A percentile compares a stretch with the other conserved stretches of the same genome.
These are phyloP conservation scores for Iselma pallidipennis DNA, from an alignment of 2,888 invertebrate species.

Conservation along the genomic window DNA sequence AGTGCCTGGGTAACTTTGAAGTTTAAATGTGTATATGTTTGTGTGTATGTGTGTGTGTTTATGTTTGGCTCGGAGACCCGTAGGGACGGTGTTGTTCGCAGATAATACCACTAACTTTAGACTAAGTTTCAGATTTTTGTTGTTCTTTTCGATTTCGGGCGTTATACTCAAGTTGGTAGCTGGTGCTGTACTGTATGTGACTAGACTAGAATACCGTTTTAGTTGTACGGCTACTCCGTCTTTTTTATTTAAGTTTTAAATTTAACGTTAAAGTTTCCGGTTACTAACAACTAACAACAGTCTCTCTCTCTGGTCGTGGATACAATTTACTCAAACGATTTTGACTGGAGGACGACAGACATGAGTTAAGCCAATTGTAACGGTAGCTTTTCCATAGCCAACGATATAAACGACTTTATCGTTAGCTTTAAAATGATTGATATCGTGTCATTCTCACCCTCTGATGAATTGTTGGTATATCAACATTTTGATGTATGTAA, in stretches of 20 bases:
- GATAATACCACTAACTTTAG: slow-evolving; percentile 49
- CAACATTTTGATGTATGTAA: slow-evolving; percentile 11
- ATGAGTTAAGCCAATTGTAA: background rate
- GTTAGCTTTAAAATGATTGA: slow-evolving; percentile 7
- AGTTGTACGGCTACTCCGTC: slow-evolving; percentile 30
- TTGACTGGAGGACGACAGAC: background rate
- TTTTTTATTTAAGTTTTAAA: slow-evolving; percentile 33
- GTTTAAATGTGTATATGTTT: slow-evolving; percentile 16
- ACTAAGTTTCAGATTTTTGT: slow-evolving; percentile 48
- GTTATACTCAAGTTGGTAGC: slow-evolving; percentile 43
- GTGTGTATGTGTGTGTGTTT: slow-evolving; percentile 20
- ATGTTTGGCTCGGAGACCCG: slow-evolving; percentile 41
- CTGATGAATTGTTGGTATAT: slow-evolving; percentile 7
- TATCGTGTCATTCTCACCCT: slow-evolving; percentile 5
- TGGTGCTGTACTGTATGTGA: slow-evolving; percentile 39
- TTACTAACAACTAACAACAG: background rate
- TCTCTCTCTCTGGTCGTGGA: background rate
- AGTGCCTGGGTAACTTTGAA: slow-evolving; percentile 40
- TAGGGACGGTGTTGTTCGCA: slow-evolving; percentile 45
- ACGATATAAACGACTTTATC: background rate
- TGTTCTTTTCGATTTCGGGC: slow-evolving; percentile 50
- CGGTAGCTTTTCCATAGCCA: background rate
- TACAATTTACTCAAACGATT: slow-evolving; percentile 10
- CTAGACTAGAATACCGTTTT: slow-evolving; percentile 43
- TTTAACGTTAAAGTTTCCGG: slow-evolving; percentile 20